These are phyloP conservation scores for Scylla paramamosain DNA, from an alignment of 1,140 invertebrate genomes.

Conservation along the genomic window DNA sequence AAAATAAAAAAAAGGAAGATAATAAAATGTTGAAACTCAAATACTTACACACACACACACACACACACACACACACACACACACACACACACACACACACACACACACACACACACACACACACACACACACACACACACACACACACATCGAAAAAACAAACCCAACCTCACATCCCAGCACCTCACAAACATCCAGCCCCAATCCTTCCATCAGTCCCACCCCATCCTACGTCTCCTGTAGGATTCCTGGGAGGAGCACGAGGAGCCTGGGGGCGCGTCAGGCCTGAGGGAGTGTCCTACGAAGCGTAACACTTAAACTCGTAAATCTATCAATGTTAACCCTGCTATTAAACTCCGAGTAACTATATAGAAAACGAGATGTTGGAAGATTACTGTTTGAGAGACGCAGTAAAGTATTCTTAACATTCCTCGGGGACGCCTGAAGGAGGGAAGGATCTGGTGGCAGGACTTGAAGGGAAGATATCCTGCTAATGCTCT, in stretches of 20 bases:
- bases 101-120: conserved; percentile 25
- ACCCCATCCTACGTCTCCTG: neutral
- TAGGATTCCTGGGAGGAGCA: neutral
- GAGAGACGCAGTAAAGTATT: neutral
- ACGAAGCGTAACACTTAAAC: neutral
- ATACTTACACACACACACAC: too few relatives aligned
- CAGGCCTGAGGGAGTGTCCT: neutral
- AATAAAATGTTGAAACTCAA: too few relatives aligned
- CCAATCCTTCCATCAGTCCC: neutral
- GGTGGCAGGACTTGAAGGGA: neutral
- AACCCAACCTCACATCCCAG: neutral
- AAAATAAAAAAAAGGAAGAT: too few relatives aligned
- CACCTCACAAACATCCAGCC: too few relatives aligned
- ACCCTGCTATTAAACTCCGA: neutral
- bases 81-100: neutral
- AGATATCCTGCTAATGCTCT: neutral
- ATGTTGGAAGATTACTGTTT: neutral
- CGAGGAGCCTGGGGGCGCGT: neutral
- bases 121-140: conserved; percentile 41
- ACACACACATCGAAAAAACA: neutral
- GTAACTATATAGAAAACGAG: conserved; percentile 23
- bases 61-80: too few relatives aligned
- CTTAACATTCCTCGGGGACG: neutral
- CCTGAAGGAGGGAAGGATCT: neutral
- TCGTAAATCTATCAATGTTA: conserved; percentile 4